These are phyloP conservation scores for Polyommatus iphigenia DNA, from an alignment of 2,888 invertebrate genomes.

Conservation along the genomic window DNA sequence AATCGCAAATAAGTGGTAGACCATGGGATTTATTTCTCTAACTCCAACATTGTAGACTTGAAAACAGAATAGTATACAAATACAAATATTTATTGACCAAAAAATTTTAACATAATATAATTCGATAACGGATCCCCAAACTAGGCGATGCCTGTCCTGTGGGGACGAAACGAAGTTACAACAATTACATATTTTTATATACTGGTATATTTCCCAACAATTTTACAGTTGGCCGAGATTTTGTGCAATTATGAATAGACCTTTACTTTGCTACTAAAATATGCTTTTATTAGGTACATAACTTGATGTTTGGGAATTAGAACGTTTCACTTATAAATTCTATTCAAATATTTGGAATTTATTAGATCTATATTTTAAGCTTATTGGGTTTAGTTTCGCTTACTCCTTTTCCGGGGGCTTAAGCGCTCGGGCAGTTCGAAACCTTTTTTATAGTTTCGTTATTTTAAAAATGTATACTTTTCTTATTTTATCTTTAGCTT, in stretches of 20 bases:
- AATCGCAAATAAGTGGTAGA: too few species aligned
- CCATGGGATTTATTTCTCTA: too few species aligned
- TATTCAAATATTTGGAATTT: constrained; percentile 5
- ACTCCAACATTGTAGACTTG: too few species aligned
- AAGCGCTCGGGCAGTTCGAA: neutral
- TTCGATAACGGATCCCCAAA: too few species aligned
- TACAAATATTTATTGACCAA: too few species aligned
- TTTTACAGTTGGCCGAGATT: neutral
- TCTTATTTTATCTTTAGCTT: neutral
- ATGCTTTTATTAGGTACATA: constrained; percentile 5
- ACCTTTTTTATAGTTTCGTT: neutral
- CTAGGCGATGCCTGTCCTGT: too few species aligned
- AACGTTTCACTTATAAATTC: constrained; percentile 21
- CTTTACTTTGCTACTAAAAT: constrained; percentile 10
- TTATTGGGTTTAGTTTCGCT: neutral
- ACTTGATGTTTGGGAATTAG: neutral
- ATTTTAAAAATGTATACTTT: neutral
- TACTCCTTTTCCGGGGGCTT: neutral
- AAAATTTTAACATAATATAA: too few species aligned
- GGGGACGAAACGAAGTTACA: too few species aligned
- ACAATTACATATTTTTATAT: too few species aligned
- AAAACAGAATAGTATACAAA: too few species aligned
- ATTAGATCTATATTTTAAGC: neutral
- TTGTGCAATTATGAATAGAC: neutral
- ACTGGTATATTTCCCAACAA: neutral